These are phyloP conservation scores for Perdix hodgsoniae DNA, from an alignment of 2,797 vertebrate species.

Conservation along the genomic window DNA sequence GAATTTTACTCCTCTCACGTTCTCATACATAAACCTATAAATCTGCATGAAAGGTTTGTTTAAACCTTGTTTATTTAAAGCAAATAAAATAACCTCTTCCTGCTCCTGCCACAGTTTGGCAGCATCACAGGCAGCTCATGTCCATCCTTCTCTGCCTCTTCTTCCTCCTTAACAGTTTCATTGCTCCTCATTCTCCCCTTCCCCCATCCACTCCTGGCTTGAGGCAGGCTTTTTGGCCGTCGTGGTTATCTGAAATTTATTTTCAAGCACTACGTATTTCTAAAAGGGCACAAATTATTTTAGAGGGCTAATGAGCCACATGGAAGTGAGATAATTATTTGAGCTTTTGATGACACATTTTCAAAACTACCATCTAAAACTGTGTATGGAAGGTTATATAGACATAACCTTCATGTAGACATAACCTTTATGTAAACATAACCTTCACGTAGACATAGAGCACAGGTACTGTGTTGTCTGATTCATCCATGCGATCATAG, in stretches of 20 bases:
- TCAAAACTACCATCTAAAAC: constrained; percentile 7
- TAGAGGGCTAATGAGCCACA: not conserved
- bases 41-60: not conserved
- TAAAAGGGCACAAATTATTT: constrained; percentile 2
- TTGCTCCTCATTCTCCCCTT: not conserved
- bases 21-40: not conserved
- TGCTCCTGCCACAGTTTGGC: not conserved
- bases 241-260: not conserved
- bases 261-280: not conserved
- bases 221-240: not conserved
- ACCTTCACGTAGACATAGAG: not conserved
- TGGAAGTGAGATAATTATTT: constrained; percentile 32
- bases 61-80: not conserved
- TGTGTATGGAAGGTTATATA: not conserved
- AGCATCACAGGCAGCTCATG: not conserved
- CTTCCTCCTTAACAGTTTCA: not conserved
- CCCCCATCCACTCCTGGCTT: not conserved
- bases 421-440: not conserved
- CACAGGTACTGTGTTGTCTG: not conserved
- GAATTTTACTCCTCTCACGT: not conserved
- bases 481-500: not conserved
- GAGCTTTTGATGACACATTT: not conserved
- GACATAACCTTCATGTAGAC: not conserved
- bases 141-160: not conserved
- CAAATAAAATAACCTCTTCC: not conserved